Conservation (phyloP, 2,888 invertebrate genomes). For the Neoaliturus tenellus region DNA sequence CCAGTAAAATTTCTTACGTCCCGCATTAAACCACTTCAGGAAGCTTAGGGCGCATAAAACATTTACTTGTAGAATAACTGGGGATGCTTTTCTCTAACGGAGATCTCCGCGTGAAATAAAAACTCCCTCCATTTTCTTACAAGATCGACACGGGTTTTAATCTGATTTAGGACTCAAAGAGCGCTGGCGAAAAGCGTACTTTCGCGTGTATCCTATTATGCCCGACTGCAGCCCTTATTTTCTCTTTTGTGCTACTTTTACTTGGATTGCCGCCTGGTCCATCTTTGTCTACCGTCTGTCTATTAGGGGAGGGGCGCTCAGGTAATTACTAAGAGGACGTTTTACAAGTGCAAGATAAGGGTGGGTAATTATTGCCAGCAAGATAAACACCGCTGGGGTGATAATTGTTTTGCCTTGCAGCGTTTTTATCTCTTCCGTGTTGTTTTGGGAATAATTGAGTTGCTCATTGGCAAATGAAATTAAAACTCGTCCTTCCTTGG, state of each 20-base stretch:
- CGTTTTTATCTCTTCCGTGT: conserved; percentile 21
- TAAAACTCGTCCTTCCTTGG: neutral
- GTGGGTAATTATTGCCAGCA: conserved; percentile 16
- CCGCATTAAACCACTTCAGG: neutral
- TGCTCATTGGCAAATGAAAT: neutral
- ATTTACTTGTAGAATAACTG: conserved; percentile 21
- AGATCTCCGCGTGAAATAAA: neutral
- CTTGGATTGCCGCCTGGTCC: neutral
- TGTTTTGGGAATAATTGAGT: neutral
- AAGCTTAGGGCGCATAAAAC: conserved; percentile 16
- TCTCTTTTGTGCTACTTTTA: conserved; percentile 39
- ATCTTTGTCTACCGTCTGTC: neutral
- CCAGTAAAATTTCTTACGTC: conserved; percentile 25
- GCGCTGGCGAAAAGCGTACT: neutral
- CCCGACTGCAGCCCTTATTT: conserved; percentile 21
- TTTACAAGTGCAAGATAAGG: conserved; percentile 21
- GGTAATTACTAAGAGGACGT: neutral
- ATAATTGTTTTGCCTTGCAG: conserved; percentile 33
- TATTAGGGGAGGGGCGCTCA: neutral
- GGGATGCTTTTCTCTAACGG: neutral
- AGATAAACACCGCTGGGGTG: conserved; percentile 22
- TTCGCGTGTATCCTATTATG: conserved; percentile 14
- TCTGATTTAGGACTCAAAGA: conserved; percentile 36
- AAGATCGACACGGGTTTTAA: conserved; percentile 16
- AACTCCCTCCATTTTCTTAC: conserved; percentile 35